phyloP scores from a whole-genome alignment of 23 tunicate genomes.

The Botrylloides violaceus region DNA sequence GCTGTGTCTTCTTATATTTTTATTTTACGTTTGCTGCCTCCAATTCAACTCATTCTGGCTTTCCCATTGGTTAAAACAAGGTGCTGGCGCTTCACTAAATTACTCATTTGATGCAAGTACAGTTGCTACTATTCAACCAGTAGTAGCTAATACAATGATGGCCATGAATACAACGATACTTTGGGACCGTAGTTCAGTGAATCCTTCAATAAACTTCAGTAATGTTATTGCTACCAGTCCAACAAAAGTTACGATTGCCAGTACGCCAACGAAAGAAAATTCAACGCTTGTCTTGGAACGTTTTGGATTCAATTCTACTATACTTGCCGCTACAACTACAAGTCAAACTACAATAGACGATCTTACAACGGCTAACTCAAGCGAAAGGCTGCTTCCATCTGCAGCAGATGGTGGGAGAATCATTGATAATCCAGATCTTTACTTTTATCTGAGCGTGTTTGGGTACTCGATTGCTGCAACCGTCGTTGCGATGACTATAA shows the following conservation, averaged over 20 bases:
- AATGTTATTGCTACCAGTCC: background rate
- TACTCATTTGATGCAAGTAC: no score
- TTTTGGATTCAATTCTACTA: background rate
- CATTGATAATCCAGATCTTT: constrained; percentile 30
- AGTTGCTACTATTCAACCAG: background rate
- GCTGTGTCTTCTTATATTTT: constrained; percentile 29
- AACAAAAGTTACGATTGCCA: background rate
- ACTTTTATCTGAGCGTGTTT: constrained; percentile 49
- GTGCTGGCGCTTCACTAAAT: constrained; percentile 1
- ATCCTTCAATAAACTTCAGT: no score
- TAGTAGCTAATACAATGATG: no score
- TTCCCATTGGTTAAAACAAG: constrained; percentile 55
- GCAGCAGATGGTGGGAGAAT: constrained; percentile 2
- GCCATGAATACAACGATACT: no score
- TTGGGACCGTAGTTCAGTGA: no score
- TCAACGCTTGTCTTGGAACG: no score
- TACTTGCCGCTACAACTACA: background rate
- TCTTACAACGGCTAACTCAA: background rate
- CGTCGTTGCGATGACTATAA: constrained; percentile 30
- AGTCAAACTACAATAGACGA: background rate
- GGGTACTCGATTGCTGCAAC: constrained; percentile 28
- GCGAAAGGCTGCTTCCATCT: background rate
- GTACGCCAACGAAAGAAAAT: background rate
- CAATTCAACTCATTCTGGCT: constrained; percentile 73
- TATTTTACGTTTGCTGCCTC: constrained; percentile 45